Evolutionary conservation across 1,140 invertebrate species (phyloP).

Genomic region (Tachypleus tridentatus): DNA sequence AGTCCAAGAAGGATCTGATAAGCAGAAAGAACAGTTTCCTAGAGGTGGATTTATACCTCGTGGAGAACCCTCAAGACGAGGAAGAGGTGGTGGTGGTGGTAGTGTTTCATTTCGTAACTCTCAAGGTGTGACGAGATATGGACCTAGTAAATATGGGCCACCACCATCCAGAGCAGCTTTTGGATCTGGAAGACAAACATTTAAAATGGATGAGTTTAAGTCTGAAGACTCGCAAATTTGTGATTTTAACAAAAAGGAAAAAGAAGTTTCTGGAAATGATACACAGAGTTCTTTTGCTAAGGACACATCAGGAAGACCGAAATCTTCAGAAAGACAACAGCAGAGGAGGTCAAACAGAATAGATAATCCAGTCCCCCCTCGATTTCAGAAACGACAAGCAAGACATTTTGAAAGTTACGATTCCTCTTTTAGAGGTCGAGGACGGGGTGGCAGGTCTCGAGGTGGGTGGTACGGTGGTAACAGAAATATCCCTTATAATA

Average conservation of each 20-base stretch:
- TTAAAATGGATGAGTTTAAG: conserved; percentile 7
- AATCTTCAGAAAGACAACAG: conserved; percentile 15
- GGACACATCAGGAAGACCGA: conserved; percentile 11
- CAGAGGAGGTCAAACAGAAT: conserved; percentile 15
- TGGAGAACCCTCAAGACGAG: conserved; percentile 65
- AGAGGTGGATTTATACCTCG: conserved; percentile 52
- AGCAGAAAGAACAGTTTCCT: no score
- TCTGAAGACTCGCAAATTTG: conserved; percentile 15
- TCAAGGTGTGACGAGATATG: conserved; percentile 43
- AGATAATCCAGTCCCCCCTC: conserved; percentile 21
- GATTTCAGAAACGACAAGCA: conserved; percentile 24
- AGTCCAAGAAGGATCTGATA: no score
- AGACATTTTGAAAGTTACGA: conserved; percentile 17
- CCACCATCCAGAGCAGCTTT: conserved; percentile 63
- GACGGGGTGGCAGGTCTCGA: conserved; percentile 27
- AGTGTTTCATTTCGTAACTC: conserved; percentile 30
- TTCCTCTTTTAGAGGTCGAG: conserved; percentile 23
- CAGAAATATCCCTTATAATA: conserved; percentile 25
- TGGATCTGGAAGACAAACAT: conserved; percentile 34
- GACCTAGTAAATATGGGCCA: conserved; percentile 45
- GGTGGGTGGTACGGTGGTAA: conserved; percentile 13
- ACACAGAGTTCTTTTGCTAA: conserved; percentile 10
- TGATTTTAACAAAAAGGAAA: conserved; percentile 14
- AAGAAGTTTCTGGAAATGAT: conserved; percentile 6
- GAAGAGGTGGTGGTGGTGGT: conserved; percentile 34